A percentile compares a stretch with the other conserved stretches of the same genome.
phyloP scores from a whole-genome alignment of 2,888 invertebrate species.

The Cecidostiba fungosa region DNA sequence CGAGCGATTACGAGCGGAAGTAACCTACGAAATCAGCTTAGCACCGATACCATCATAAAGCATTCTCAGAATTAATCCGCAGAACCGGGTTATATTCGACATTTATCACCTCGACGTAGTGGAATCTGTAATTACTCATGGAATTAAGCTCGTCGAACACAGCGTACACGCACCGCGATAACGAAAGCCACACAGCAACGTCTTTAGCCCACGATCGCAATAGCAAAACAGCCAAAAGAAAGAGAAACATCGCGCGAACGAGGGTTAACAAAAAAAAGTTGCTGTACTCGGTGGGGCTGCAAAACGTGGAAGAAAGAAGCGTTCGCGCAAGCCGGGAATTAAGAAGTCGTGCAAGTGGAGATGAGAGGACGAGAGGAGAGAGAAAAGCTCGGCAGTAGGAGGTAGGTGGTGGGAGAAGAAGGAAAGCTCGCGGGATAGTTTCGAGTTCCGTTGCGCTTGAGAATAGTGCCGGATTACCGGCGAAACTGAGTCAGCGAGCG shows the following conservation, averaged over 20 bases:
- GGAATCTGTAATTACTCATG: constrained; percentile 43
- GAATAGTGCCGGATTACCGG: constrained; percentile 70
- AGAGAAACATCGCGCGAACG: background rate
- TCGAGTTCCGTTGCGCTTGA: constrained; percentile 69
- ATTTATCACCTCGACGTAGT: constrained; percentile 36
- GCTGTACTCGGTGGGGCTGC: background rate
- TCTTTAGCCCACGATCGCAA: background rate
- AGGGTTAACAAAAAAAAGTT: background rate
- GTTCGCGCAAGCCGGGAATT: background rate
- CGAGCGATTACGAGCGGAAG: background rate
- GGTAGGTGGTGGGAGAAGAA: background rate
- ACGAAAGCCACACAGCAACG: constrained; percentile 2
- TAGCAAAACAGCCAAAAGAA: background rate
- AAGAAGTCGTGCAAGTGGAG: background rate
- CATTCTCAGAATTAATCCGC: constrained; percentile 19
- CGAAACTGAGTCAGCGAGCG: constrained; percentile 72
- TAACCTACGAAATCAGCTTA: constrained; percentile 40
- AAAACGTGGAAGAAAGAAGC: constrained; percentile 21
- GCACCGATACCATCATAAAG: background rate
- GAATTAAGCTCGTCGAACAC: constrained; percentile 46
- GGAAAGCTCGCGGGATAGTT: constrained; percentile 67
- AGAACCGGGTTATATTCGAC: constrained; percentile 28
- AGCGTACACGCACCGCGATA: constrained; percentile 14
- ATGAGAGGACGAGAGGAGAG: background rate
- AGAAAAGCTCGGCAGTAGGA: constrained; percentile 8